Conservation (phyloP, 2,797 vertebrate genomes). For the Hydrolagus colliei region DNA sequence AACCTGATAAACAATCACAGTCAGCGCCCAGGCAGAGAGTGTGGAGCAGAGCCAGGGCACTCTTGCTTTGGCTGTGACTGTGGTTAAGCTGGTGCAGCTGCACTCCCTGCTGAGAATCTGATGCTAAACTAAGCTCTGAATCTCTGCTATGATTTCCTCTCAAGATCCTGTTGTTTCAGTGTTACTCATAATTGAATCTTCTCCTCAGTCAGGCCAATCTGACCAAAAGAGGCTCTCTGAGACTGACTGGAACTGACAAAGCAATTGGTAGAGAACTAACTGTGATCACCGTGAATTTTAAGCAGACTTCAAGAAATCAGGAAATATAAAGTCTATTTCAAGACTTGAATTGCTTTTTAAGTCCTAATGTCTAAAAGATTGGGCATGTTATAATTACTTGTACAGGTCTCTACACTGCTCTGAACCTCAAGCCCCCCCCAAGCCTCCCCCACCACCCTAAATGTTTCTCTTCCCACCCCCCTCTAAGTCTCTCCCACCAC, state of each 20-base stretch:
- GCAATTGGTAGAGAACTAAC: not conserved
- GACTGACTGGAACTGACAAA: not conserved
- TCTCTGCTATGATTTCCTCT: slow-evolving; percentile 4
- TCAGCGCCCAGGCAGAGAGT: too few relatives aligned
- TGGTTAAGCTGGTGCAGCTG: slow-evolving; percentile 6
- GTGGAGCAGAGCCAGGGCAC: not conserved
- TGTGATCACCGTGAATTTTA: not conserved
- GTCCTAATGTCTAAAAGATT: not conserved
- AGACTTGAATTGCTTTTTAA: too few relatives aligned
- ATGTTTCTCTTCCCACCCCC: too few relatives aligned
- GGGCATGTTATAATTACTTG: not conserved
- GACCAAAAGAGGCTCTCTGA: not conserved
- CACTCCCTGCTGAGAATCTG: slow-evolving; percentile 10
- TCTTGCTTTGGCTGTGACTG: not conserved
- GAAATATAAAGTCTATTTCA: not conserved
- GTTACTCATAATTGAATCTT: not conserved
- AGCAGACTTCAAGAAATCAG: slow-evolving; percentile 1
- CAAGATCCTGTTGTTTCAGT: slow-evolving; percentile 11
- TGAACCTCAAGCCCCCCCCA: too few relatives aligned
- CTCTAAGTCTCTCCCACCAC: too few relatives aligned
- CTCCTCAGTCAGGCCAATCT: not conserved
- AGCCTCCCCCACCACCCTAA: too few relatives aligned
- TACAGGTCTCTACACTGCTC: too few relatives aligned
- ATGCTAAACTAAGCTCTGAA: not conserved
- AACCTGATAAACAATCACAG: not conserved